Base-by-base conservation (phyloP, 1,140 invertebrate species). In the Maniola jurtina region DNA sequence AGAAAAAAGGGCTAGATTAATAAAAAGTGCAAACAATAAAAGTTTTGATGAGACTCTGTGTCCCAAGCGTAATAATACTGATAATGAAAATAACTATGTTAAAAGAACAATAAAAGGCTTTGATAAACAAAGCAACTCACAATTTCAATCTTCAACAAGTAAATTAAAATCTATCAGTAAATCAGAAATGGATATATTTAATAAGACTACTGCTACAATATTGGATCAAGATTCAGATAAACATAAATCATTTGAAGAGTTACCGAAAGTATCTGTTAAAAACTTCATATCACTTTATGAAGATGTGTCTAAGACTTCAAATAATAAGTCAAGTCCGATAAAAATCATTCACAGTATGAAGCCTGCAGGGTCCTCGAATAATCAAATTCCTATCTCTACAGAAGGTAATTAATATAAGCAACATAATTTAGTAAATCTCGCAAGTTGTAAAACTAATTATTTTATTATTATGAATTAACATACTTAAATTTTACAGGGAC, bases 151-250 rank as follows among this genome's bases (percentile, higher is more conserved):
- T 42, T 25, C 57, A 25, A 13, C 62, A 50, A 68, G 67, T 57
- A 70, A 79, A 71, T 67, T 79, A 63, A 81, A 76, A 64, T 81
- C 81, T 13, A 78, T 85, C 15, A 90, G 88, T 61, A 90, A 88
- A 71, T 90, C 88, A 45, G 88, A 90, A 81, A 87, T 88, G 84
- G 88, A 90, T 64, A 87, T 90, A 62, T 90, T 90, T 45, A 89
- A 71, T 55, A 90, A 85, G 77, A 61, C 74, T 9, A 68, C 75
- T 25, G 70, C 42, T 38, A 73, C 68, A 64, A 60, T 61, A 2
- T 35, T 42, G 11, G 76, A 82, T 15, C 77, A 80, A 40, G 77
- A 81, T 50, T 75, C 88, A 36, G 82, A 89, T 40, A 88, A 82
- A 79, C 75, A 88, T 63, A 89, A 88, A 64, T 90, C 88, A n/a